A percentile compares a stretch with the other conserved stretches of the same genome.
Evolutionary conservation across 2,113 vertebrate species (phyloP).

Genomic region (Zapornia atra): DNA sequence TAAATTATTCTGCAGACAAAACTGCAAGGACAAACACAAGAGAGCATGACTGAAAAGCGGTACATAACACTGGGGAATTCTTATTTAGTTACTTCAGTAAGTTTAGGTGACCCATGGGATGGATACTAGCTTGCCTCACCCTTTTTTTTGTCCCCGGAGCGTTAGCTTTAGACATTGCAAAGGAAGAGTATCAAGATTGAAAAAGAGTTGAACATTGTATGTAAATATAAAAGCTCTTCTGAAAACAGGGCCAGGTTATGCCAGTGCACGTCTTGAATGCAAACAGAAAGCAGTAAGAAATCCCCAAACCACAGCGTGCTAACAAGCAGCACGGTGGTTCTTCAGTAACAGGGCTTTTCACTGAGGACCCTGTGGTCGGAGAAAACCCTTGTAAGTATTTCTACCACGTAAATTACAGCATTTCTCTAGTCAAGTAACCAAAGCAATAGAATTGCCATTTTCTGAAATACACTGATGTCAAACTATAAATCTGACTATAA

Average conservation of each 20-base stretch:
- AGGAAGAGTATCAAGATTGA: neutral
- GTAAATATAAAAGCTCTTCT: neutral
- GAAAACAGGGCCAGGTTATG: neutral
- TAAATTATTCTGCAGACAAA: neutral
- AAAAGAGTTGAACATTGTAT: neutral
- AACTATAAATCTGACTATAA: neutral
- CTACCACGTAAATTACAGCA: neutral
- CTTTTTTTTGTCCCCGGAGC: neutral
- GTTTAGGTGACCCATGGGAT: neutral
- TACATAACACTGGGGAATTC: neutral
- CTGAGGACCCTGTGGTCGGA: neutral
- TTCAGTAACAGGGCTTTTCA: neutral
- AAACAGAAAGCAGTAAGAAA: neutral
- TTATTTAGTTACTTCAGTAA: neutral
- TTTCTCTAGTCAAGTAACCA: neutral
- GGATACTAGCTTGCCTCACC: neutral
- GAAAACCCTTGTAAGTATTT: neutral
- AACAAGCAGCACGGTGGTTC: neutral
- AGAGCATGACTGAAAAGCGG: neutral
- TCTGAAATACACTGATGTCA: neutral
- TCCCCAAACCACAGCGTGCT: neutral
- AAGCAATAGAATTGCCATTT: neutral
- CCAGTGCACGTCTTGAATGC: neutral
- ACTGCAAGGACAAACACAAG: conserved; percentile 2
- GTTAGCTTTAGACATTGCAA: neutral